Conservation (phyloP, 2,797 vertebrate genomes). For the Sphenopsis melanotis region DNA sequence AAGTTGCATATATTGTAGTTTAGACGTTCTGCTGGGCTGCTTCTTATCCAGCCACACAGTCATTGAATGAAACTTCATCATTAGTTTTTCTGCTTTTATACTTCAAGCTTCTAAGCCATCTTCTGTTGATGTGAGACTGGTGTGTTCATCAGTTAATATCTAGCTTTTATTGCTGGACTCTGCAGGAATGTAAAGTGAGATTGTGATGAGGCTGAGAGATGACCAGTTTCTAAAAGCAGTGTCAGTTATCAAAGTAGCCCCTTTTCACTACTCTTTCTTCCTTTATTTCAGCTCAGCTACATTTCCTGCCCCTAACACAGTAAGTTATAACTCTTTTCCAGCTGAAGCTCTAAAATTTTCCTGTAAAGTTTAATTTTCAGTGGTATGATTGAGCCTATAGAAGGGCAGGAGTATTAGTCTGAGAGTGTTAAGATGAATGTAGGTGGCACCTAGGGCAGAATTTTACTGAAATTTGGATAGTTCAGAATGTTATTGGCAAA, state of each 20-base stretch:
- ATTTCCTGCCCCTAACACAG: neutral
- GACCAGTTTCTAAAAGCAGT: neutral
- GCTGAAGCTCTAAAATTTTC: neutral
- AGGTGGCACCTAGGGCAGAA: neutral
- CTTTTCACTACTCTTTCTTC: neutral
- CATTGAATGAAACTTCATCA: neutral
- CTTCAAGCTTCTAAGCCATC: neutral
- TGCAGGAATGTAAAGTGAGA: neutral
- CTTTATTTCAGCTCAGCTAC: neutral
- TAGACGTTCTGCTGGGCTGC: neutral
- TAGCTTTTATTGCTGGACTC: neutral
- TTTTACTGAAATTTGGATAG: neutral
- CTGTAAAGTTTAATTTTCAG: neutral
- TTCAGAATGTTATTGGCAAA: neutral
- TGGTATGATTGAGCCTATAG: neutral
- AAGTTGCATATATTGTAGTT: neutral
- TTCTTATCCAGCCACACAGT: neutral
- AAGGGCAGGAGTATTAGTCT: neutral
- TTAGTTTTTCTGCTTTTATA: neutral
- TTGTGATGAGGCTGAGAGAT: neutral
- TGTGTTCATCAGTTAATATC: neutral
- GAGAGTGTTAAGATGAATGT: neutral
- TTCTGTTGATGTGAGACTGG: neutral
- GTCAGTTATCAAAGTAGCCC: neutral
- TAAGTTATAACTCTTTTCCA: neutral